These are phyloP conservation scores for Chascanopsetta lugubris DNA, from an alignment of 2,113 vertebrate genomes.

Conservation along the genomic window DNA sequence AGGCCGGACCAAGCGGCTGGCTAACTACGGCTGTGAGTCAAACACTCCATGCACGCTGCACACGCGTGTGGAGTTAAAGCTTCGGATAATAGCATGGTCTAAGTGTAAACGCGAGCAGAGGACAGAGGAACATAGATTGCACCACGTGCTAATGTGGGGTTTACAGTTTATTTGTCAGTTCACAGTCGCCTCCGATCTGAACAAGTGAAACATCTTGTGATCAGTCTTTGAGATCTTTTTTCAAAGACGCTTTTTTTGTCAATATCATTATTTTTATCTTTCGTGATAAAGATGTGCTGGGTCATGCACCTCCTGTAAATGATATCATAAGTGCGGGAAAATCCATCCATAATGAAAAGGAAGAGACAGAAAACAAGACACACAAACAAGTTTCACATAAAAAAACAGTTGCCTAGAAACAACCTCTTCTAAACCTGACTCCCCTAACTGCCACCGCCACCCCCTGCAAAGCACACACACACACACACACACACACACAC, in stretches of 20 bases:
- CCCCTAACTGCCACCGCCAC: conserved; percentile 12
- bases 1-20: not conserved
- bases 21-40: not conserved
- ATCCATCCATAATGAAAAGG: conserved; percentile 43
- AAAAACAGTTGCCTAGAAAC: conserved; percentile 77
- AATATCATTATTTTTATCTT: not conserved
- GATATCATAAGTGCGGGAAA: conserved; percentile 29
- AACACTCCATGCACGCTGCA: not conserved
- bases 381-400: conserved; percentile 60
- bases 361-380: conserved; percentile 46
- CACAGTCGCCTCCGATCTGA: not conserved
- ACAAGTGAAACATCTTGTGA: not conserved
- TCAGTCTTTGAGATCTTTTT: conserved; percentile 2
- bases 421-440: conserved; percentile 72
- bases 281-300: conserved; percentile 7
- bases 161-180: too few species aligned
- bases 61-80: not conserved
- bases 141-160: too few species aligned
- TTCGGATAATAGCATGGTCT: too few species aligned
- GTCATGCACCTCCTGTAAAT: conserved; percentile 25
- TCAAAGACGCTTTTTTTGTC: too few species aligned
- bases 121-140: too few species aligned
- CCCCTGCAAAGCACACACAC: conserved; percentile 18
- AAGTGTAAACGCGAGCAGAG: too few species aligned
- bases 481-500: conserved; percentile 30